Percentiles rank a stretch among this genome's conserved stretches.
These are phyloP conservation scores for Exaiptasia diaphana DNA, from an alignment of 64 coral and sea anemone species.

Conservation along the genomic window DNA sequence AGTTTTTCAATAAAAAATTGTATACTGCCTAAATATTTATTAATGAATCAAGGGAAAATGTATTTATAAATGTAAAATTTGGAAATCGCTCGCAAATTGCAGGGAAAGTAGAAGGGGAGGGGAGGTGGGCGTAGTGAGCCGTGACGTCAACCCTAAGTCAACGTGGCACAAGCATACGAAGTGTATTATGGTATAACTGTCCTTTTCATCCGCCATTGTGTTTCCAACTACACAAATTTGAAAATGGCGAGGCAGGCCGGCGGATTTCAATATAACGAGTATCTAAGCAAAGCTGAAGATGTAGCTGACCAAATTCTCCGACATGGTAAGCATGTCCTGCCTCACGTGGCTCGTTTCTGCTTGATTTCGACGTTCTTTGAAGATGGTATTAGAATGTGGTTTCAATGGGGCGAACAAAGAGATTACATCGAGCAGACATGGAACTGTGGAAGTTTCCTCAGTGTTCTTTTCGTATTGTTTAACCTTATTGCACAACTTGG, in stretches of 20 bases:
- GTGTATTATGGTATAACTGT: constrained; percentile 86
- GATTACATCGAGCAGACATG: constrained; percentile 99
- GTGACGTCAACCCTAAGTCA: constrained; percentile 80
- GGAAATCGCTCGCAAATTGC: too few relatives aligned
- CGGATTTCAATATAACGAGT: constrained; percentile 83
- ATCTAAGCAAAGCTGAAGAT: constrained; percentile 91
- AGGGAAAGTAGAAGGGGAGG: too few relatives aligned
- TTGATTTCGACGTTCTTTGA: constrained; percentile 98
- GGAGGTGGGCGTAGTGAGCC: not conserved
- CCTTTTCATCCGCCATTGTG: constrained; percentile 51
- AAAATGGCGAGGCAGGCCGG: constrained; percentile 47
- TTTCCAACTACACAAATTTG: too few relatives aligned
- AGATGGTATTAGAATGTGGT: constrained; percentile 99
- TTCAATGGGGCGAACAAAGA: constrained; percentile 96
- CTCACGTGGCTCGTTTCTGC: constrained; percentile 93
- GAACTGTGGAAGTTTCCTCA: constrained; percentile 78
- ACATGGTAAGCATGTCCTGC: constrained; percentile 84
- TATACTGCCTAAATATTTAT: not conserved
- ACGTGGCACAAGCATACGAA: constrained; percentile 82
- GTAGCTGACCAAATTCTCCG: constrained; percentile 94
- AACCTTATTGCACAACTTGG: constrained; percentile 91
- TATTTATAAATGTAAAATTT: not conserved
- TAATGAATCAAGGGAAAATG: not conserved
- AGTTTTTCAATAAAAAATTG: not conserved
- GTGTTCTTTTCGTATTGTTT: constrained; percentile 82